These are phyloP conservation scores for Chiroxiphia lanceolata DNA, from an alignment of 2,797 vertebrate genomes.

Conservation along the genomic window DNA sequence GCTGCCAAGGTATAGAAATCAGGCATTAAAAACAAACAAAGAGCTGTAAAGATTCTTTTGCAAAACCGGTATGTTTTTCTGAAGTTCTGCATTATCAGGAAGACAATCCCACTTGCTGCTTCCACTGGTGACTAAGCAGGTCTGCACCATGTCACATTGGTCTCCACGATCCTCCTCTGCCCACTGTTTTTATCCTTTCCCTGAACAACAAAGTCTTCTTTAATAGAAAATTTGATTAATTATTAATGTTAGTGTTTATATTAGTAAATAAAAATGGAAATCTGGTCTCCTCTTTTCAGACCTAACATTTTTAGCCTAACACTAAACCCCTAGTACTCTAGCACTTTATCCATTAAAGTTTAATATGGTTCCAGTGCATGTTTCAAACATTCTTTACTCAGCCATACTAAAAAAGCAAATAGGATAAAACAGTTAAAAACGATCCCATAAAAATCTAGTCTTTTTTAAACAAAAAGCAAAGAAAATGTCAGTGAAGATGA, in stretches of 20 bases:
- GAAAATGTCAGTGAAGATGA: neutral
- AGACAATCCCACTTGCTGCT: neutral
- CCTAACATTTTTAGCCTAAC: neutral
- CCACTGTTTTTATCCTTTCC: neutral
- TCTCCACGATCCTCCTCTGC: neutral
- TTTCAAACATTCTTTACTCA: neutral
- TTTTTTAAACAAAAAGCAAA: neutral
- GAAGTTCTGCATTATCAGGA: neutral
- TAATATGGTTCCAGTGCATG: neutral
- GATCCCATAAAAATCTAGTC: neutral
- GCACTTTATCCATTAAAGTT: conserved; percentile 51
- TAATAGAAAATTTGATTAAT: conserved; percentile 22
- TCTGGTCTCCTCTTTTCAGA: neutral
- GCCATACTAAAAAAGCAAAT: neutral
- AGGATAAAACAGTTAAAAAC: neutral
- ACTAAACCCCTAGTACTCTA: neutral
- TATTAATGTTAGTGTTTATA: conserved; percentile 21
- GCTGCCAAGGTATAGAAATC: neutral
- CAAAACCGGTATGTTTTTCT: neutral
- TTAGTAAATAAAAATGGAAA: conserved; percentile 48
- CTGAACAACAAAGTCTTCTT: neutral
- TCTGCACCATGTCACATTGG: neutral
- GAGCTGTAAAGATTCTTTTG: neutral
- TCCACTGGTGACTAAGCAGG: neutral
- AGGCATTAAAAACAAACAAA: neutral